These are phyloP conservation scores for Venusia cambrica DNA, from an alignment of 2,888 invertebrate species.

Conservation along the genomic window DNA sequence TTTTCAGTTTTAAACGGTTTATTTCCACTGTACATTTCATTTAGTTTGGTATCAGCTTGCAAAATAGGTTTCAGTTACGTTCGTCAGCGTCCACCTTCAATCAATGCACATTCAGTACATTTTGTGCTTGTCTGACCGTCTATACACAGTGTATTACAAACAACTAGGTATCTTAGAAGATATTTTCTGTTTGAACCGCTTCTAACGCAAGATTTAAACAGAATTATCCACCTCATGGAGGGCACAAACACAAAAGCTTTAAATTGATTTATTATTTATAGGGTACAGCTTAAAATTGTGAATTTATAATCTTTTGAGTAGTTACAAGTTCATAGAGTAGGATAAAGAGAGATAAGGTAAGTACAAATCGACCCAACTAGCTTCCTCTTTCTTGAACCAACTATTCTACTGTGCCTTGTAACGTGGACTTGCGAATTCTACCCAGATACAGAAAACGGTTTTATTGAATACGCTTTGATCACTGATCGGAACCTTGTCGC, in stretches of 20 bases:
- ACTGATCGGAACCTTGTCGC: slow-evolving; percentile 33
- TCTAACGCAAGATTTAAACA: too few species aligned
- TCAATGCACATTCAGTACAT: slow-evolving; percentile 21
- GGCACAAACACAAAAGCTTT: too few species aligned
- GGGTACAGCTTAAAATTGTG: too few species aligned
- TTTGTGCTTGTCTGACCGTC: slow-evolving; percentile 16
- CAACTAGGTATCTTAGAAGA: too few species aligned
- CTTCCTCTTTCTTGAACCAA: too few species aligned
- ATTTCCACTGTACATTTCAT: neutral
- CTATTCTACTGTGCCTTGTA: neutral
- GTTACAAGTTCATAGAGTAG: too few species aligned
- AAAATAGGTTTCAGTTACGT: slow-evolving; percentile 17
- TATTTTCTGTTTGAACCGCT: too few species aligned
- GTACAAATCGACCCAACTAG: too few species aligned
- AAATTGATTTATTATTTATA: too few species aligned
- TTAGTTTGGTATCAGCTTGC: slow-evolving; percentile 17
- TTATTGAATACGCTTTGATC: slow-evolving; percentile 31
- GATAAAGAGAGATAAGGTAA: too few species aligned
- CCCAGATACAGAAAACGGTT: slow-evolving; percentile 32
- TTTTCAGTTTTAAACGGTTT: neutral
- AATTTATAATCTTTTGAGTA: too few species aligned
- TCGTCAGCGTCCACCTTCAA: slow-evolving; percentile 23
- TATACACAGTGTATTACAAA: slow-evolving; percentile 1
- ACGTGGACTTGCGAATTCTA: slow-evolving; percentile 28
- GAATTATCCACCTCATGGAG: too few species aligned